These are phyloP conservation scores for Orientallactaga sibirica DNA, from an alignment of 2,797 vertebrate species.

Conservation along the genomic window DNA sequence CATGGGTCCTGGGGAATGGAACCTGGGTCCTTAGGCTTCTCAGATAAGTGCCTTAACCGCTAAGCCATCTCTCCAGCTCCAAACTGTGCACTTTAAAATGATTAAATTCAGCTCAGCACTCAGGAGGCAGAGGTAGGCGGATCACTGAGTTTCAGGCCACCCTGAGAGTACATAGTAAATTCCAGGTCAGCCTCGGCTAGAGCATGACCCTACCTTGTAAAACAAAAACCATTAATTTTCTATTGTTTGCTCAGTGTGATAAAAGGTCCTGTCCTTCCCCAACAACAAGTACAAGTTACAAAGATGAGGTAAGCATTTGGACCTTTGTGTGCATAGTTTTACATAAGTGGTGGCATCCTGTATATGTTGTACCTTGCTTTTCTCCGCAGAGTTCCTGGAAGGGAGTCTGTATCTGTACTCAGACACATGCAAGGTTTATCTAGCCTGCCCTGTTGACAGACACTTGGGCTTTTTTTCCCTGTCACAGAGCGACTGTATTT, in stretches of 20 bases:
- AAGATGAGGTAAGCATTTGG: neutral
- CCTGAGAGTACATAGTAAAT: too few species aligned
- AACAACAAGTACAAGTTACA: neutral
- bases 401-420: neutral
- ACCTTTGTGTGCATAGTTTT: neutral
- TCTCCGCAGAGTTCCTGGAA: neutral
- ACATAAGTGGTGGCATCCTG: neutral
- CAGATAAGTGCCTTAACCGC: too few species aligned
- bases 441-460: neutral
- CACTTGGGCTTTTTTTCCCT: neutral
- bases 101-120: too few species aligned
- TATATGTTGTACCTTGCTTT: neutral
- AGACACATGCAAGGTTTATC: neutral
- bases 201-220: neutral
- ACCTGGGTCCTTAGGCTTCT: too few species aligned
- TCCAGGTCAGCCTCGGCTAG: too few species aligned
- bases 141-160: too few species aligned
- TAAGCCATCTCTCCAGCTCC: too few species aligned
- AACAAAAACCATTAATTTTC: neutral
- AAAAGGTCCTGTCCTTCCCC: neutral
- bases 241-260: conserved; percentile 34
- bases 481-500: conserved; percentile 7
- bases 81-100: too few species aligned
- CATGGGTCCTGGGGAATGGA: too few species aligned
- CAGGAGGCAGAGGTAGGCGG: too few species aligned